phyloP scores from a whole-genome alignment of 2,113 vertebrate genomes.

The Miniopterus natalensis region DNA sequence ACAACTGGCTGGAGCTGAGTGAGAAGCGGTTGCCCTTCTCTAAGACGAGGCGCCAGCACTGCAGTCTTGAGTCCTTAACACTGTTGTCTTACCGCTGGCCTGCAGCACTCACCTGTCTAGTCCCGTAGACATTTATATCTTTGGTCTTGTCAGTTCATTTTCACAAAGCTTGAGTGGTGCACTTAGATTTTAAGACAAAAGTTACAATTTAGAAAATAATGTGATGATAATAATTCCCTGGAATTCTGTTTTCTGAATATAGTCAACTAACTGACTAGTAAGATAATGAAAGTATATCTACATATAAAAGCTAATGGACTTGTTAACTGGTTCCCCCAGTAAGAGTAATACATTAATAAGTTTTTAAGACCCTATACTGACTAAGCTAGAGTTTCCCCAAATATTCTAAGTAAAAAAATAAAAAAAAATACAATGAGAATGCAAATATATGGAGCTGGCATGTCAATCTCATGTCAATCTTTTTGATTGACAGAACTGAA shows the following conservation, averaged over 20 bases:
- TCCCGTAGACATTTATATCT: neutral
- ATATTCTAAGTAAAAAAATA: slow-evolving; percentile 50
- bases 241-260: slow-evolving; percentile 49
- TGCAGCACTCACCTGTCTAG: neutral
- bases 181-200: slow-evolving; percentile 44
- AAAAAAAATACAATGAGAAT: slow-evolving; percentile 9
- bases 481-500: slow-evolving; percentile 36
- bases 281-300: slow-evolving; percentile 31
- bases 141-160: slow-evolving; percentile 50
- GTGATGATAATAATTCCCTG: neutral
- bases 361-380: neutral
- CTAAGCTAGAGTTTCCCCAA: slow-evolving; percentile 22
- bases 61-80: neutral
- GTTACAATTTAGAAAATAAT: slow-evolving; percentile 37
- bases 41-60: neutral
- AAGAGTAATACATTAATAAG: neutral
- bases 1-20: neutral
- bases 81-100: neutral
- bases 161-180: neutral
- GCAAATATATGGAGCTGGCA: neutral
- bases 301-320: neutral
- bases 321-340: slow-evolving; percentile 3
- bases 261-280: neutral
- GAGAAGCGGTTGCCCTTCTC: neutral
- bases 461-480: slow-evolving; percentile 48